Percentiles rank a stretch among this genome's conserved stretches.
Evolutionary conservation across 2,888 invertebrate species (phyloP).

Genomic region (Tenodera sinensis): DNA sequence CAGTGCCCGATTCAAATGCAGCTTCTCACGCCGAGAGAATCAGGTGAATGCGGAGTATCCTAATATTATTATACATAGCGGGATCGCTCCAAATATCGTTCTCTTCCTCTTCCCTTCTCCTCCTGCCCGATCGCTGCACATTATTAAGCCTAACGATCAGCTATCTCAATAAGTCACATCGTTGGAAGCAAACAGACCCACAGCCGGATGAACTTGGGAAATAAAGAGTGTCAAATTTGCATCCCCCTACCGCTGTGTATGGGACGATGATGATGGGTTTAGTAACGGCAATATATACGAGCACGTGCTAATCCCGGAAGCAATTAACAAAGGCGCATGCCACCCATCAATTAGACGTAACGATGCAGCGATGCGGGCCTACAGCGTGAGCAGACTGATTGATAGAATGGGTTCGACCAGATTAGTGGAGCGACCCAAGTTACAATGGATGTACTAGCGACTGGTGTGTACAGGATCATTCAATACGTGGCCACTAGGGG

Average conservation of each 20-base stretch:
- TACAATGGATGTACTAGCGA: not conserved
- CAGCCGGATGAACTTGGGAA: slow-evolving; percentile 26
- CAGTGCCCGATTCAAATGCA: slow-evolving; percentile 2
- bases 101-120: not conserved
- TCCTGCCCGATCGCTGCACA: not conserved
- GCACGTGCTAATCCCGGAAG: slow-evolving; percentile 40
- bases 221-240: slow-evolving; percentile 27
- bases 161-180: slow-evolving; percentile 30
- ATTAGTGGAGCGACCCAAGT: slow-evolving; percentile 16
- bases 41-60: slow-evolving; percentile 11
- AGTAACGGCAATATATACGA: slow-evolving; percentile 29
- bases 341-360: slow-evolving; percentile 43
- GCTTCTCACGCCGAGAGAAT: not conserved
- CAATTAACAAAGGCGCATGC: slow-evolving; percentile 43
- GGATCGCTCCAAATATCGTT: not conserved
- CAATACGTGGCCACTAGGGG: slow-evolving; percentile 12
- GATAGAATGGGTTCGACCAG: slow-evolving; percentile 37
- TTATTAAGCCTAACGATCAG: slow-evolving; percentile 25
- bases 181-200: not conserved
- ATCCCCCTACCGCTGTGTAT: not conserved
- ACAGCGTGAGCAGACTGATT: slow-evolving; percentile 35
- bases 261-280: slow-evolving; percentile 31
- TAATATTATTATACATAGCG: slow-evolving; percentile 13
- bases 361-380: slow-evolving; percentile 38
- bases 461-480: slow-evolving; percentile 16